Conservation (phyloP, 2,888 invertebrate species). For the Mesorhabditis belari region DNA sequence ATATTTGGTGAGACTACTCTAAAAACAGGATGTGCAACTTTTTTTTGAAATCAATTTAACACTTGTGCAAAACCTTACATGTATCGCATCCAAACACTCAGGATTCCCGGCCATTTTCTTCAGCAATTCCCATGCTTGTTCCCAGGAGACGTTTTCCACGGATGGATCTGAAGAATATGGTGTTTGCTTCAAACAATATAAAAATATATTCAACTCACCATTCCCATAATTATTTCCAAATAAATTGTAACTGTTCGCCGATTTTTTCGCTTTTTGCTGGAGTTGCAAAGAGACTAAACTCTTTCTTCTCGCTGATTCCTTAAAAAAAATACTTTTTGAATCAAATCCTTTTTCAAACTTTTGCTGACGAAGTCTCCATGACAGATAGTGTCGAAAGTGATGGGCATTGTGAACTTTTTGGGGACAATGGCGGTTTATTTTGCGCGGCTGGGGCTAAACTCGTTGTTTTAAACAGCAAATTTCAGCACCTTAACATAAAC, state of each 20-base stretch:
- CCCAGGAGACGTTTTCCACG: constrained; percentile 50
- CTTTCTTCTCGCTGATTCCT: constrained; percentile 42
- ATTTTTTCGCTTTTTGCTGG: constrained; percentile 31
- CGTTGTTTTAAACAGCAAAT: background rate
- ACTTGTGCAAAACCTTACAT: constrained; percentile 45
- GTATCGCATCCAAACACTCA: constrained; percentile 60
- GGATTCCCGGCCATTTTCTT: constrained; percentile 61
- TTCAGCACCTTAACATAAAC: background rate
- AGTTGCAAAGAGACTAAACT: constrained; percentile 48
- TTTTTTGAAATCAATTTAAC: background rate
- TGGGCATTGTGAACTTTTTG: constrained; percentile 51
- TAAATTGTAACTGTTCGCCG: constrained; percentile 19
- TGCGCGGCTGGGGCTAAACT: background rate
- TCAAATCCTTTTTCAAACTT: too few species aligned
- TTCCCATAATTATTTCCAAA: background rate
- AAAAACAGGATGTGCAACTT: background rate
- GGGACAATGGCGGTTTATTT: constrained; percentile 45
- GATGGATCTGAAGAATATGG: too few species aligned
- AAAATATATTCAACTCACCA: background rate
- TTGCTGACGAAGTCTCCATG: constrained; percentile 39
- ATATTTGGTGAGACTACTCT: constrained; percentile 38
- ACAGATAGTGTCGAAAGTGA: constrained; percentile 47
- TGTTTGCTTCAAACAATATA: too few species aligned
- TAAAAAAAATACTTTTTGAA: too few species aligned
- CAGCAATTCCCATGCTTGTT: constrained; percentile 59